Evolutionary conservation across 2,797 vertebrate species (phyloP).

Genomic region (Sebastolobus altivelis): DNA sequence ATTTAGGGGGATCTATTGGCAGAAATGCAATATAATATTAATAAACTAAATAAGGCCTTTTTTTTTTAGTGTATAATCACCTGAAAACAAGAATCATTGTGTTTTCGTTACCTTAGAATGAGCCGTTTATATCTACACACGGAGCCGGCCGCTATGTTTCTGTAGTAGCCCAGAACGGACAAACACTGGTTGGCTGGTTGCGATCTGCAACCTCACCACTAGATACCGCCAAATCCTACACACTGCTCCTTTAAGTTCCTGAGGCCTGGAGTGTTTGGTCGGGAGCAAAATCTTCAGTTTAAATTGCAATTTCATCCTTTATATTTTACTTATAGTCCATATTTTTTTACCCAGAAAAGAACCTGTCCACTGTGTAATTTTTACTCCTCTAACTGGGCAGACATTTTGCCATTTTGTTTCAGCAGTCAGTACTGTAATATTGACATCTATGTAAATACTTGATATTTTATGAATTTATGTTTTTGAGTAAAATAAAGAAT

Average conservation of each 20-base stretch:
- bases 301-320: background rate
- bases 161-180: too few relatives aligned
- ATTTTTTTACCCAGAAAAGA: background rate
- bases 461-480: conserved; percentile 41
- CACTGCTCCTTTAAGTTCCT: background rate
- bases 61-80: background rate
- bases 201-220: too few relatives aligned
- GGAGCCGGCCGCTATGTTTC: too few relatives aligned
- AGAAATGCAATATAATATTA: background rate
- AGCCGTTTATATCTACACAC: too few relatives aligned
- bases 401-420: background rate
- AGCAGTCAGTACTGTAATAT: conserved; percentile 25
- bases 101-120: too few relatives aligned
- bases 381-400: conserved; percentile 2
- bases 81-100: background rate
- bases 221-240: too few relatives aligned
- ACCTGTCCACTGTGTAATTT: background rate
- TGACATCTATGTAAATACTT: conserved; percentile 61
- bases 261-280: background rate
- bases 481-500: conserved; percentile 68
- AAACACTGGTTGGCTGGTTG: too few relatives aligned
- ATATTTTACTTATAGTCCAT: background rate
- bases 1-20: background rate
- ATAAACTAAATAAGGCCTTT: too few relatives aligned
- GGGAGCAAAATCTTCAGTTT: background rate